A percentile compares a stretch with the other conserved stretches of the same genome.
Conservation (phyloP, 1,140 invertebrate genomes). For the Bombus balteatus region DNA sequence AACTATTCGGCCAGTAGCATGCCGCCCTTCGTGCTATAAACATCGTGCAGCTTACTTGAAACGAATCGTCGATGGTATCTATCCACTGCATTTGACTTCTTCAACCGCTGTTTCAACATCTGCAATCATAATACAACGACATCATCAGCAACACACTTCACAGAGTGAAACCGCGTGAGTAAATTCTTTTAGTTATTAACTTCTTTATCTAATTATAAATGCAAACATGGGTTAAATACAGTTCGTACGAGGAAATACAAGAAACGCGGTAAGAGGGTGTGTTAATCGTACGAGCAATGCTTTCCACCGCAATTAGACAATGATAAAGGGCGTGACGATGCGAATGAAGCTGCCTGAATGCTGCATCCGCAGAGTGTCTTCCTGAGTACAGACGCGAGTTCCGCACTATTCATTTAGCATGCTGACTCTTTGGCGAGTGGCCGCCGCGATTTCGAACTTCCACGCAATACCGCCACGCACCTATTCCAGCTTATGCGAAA, state of each 20-base stretch:
- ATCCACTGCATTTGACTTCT: not conserved
- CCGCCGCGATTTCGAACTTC: constrained; percentile 6
- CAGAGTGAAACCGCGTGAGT: not conserved
- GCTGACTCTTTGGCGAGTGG: not conserved
- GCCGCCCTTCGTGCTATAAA: constrained; percentile 67
- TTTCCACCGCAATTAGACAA: constrained; percentile 10
- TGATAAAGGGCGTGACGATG: constrained; percentile 41
- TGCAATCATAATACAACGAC: not conserved
- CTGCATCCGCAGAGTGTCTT: not conserved
- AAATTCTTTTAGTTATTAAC: too few species aligned
- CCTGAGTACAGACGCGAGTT: not conserved
- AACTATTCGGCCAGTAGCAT: constrained; percentile 71
- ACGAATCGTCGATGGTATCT: not conserved
- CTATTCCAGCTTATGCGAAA: not conserved
- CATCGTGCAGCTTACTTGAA: constrained; percentile 27
- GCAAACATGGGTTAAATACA: too few species aligned
- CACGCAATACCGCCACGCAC: constrained; percentile 40
- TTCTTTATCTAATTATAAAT: too few species aligned
- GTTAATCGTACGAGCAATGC: not conserved
- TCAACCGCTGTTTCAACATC: not conserved
- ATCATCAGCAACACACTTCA: too few species aligned
- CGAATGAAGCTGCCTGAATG: not conserved
- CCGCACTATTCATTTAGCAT: not conserved
- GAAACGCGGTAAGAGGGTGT: not conserved
- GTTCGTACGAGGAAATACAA: not conserved